These are phyloP conservation scores for Sycophila sp. DNA, from an alignment of 1,140 invertebrate species.

Conservation along the genomic window DNA sequence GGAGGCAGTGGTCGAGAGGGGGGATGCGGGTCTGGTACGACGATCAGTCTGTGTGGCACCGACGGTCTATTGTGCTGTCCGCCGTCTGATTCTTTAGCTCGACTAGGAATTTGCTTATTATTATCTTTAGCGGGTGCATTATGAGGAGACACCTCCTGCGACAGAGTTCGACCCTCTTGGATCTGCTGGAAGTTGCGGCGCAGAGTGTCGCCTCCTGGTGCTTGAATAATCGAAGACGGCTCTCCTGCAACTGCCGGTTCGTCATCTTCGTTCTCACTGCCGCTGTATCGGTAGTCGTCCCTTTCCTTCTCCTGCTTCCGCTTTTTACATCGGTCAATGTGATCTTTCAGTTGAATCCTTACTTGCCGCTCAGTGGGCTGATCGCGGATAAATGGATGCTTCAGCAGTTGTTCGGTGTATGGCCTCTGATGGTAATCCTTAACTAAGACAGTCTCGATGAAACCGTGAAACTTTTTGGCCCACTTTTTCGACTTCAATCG, in stretches of 20 bases:
- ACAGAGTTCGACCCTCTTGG: conserved; percentile 83
- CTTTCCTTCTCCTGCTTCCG: conserved; percentile 90
- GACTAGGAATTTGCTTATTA: conserved; percentile 59
- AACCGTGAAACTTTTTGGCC: conserved; percentile 95
- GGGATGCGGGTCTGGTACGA: conserved; percentile 73
- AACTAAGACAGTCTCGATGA: conserved; percentile 89
- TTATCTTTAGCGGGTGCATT: conserved; percentile 63
- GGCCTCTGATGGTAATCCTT: conserved; percentile 99
- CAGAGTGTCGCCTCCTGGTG: conserved; percentile 88
- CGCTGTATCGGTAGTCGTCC: conserved; percentile 86
- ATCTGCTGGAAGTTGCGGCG: conserved; percentile 97
- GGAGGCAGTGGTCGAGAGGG: conserved; percentile 85
- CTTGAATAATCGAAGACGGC: conserved; percentile 89
- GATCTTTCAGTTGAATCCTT: conserved; percentile 97
- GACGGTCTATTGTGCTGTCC: conserved; percentile 83
- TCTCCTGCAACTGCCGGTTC: conserved; percentile 85
- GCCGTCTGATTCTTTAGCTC: conserved; percentile 66
- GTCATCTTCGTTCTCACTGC: conserved; percentile 90
- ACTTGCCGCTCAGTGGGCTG: conserved; percentile 98
- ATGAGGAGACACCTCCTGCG: conserved; percentile 65
- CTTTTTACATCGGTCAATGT: conserved; percentile 97
- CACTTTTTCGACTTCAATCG: conserved; percentile 98
- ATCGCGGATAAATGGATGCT: conserved; percentile 97
- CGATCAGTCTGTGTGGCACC: conserved; percentile 87
- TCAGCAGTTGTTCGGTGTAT: conserved; percentile 97